A percentile compares a stretch with the other conserved stretches of the same genome.
phyloP scores from a whole-genome alignment of 2,888 invertebrate genomes.

The Sphaeridia pumilis region DNA sequence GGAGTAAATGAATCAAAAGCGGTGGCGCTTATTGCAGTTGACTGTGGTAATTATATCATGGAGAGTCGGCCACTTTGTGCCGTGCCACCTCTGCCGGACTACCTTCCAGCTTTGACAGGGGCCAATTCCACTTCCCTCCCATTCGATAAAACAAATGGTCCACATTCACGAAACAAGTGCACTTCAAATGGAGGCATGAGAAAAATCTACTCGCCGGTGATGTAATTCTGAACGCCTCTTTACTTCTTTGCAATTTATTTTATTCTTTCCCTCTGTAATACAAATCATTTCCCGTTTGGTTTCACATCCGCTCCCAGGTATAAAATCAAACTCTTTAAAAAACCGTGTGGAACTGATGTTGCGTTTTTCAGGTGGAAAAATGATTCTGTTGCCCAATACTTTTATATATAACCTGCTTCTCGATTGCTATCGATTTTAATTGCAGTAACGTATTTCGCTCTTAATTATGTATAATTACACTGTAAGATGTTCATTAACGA shows the following conservation, averaged over 20 bases:
- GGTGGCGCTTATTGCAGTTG: slow-evolving; percentile 16
- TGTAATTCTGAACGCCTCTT: not conserved
- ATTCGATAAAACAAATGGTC: slow-evolving; percentile 10
- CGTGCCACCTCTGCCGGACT: slow-evolving; percentile 5
- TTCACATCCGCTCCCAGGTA: too few species aligned
- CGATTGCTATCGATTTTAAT: too few species aligned
- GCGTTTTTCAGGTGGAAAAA: not conserved
- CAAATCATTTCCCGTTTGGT: too few species aligned
- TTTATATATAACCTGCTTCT: too few species aligned
- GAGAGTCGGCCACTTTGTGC: slow-evolving; percentile 14
- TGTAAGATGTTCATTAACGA: too few species aligned
- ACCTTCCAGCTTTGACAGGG: slow-evolving; percentile 8
- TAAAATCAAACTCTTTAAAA: too few species aligned
- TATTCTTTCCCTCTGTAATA: too few species aligned
- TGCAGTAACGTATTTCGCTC: too few species aligned
- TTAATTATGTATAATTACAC: too few species aligned
- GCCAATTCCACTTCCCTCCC: slow-evolving; percentile 7
- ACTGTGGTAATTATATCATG: slow-evolving; percentile 14
- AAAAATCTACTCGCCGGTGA: not conserved
- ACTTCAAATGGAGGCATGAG: slow-evolving; percentile 2
- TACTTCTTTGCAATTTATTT: not conserved
- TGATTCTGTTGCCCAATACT: not conserved
- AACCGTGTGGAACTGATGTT: too few species aligned
- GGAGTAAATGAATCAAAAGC: slow-evolving; percentile 15
- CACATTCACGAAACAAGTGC: slow-evolving; percentile 12